Percentiles rank a stretch among this genome's conserved stretches.
These are phyloP conservation scores for Eospalax fontanierii DNA, from an alignment of 2,797 vertebrate genomes.

Conservation along the genomic window DNA sequence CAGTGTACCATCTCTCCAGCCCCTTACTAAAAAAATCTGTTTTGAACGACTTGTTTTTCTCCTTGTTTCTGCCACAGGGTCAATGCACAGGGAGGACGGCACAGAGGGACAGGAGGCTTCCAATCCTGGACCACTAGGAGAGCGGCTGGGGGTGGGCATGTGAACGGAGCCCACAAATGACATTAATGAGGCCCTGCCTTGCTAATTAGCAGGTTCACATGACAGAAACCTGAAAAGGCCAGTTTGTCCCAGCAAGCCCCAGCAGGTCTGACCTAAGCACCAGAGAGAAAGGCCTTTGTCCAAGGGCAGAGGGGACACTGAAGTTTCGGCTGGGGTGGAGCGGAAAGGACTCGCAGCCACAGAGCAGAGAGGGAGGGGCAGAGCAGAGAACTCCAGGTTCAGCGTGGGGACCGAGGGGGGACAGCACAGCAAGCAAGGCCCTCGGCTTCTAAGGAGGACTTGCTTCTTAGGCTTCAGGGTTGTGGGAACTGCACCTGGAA, in stretches of 20 bases:
- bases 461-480: rapidly evolving
- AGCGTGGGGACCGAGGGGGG: neutral
- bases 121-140: neutral
- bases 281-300: constrained; percentile 66
- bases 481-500: neutral
- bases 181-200: constrained; percentile 85
- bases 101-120: neutral
- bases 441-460: neutral
- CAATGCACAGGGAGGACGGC: neutral
- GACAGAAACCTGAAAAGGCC: constrained; percentile 86
- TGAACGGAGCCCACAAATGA: constrained; percentile 86
- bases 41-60: neutral
- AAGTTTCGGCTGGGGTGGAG: neutral
- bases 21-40: too few species aligned
- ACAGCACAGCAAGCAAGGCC: neutral
- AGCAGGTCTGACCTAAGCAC: constrained; percentile 66
- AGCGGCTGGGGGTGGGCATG: neutral
- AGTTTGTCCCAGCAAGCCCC: constrained; percentile 87
- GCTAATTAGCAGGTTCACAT: constrained; percentile 88
- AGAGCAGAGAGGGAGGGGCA: neutral
- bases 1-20: too few species aligned
- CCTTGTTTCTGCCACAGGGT: neutral
- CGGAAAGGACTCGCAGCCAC: neutral
- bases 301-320: constrained; percentile 74
- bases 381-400: neutral